Evolutionary conservation across 2,113 vertebrate genomes (phyloP).

Genomic region (Sciurus niger): DNA sequence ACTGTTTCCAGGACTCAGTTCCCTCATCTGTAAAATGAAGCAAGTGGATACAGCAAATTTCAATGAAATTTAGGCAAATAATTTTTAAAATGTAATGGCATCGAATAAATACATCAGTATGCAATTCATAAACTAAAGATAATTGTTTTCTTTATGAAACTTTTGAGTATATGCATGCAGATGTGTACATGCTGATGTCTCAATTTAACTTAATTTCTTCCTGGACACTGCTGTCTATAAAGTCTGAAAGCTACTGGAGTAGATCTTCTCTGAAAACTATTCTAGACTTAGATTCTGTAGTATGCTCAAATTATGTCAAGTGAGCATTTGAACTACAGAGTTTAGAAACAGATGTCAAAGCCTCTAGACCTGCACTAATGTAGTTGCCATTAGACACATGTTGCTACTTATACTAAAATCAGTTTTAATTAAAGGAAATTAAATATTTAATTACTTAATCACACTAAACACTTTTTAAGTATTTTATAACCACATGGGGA

Average conservation of each 20-base stretch:
- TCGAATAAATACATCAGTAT: background rate
- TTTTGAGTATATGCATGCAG: background rate
- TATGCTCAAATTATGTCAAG: background rate
- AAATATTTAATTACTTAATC: slow-evolving; percentile 18
- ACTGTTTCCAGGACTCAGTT: background rate
- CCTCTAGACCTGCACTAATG: background rate
- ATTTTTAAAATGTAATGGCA: background rate
- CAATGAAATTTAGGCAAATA: background rate
- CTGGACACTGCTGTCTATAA: background rate
- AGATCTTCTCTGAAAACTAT: background rate
- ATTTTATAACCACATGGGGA: background rate
- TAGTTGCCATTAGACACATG: background rate
- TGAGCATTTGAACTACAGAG: background rate
- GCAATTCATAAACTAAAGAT: background rate
- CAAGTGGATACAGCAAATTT: background rate
- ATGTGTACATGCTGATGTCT: background rate
- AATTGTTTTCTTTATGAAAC: background rate
- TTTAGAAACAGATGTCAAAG: slow-evolving; percentile 1
- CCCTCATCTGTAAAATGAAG: background rate
- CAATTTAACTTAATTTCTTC: slow-evolving; percentile 37
- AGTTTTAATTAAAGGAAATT: slow-evolving; percentile 49
- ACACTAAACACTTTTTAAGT: background rate
- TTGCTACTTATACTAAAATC: slow-evolving; percentile 21
- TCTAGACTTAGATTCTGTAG: background rate
- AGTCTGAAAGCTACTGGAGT: background rate